Base-by-base conservation (phyloP, 1,140 invertebrate genomes). In the Zophobas morio region DNA sequence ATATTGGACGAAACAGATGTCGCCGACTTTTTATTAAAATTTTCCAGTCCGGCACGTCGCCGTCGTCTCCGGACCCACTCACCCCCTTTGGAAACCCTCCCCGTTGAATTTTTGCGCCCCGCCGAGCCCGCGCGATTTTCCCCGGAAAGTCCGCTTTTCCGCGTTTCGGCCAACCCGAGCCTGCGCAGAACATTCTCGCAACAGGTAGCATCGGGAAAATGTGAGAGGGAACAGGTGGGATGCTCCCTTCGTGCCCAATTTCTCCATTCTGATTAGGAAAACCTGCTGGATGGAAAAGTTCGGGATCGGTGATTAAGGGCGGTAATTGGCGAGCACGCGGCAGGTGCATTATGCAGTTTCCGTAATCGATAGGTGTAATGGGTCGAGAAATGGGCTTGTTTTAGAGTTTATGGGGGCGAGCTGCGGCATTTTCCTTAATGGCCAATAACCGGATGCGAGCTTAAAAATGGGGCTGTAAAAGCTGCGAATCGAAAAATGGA, bases 131-230 rank as follows among this genome's bases (percentile, higher is more conserved):
- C 32, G 57, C 57, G 60, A 66, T 5, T 40, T 40, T 42, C 20
- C 2, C 40, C 60, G 40, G n/a, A 66, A 66, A 66, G 60, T 33
- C n/a, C 60, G 32, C 20, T 66, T 66, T 66, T 66, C 40, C 49
- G 34, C 49, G 6, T 20, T 6, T 1, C 49, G 72, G 56, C n/a
- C 40, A 47, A 60, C 33, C 6, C 33, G 35, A 60, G 20, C 20
- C 47, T 54, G 70, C 66, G 63, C 56, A 6, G 51, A 54, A 40
- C 32, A 56, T 34, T 72, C 56, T 77, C 56, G 75, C 75, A 77
- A 77, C 75, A 77, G 75, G 75, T 77, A 77, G 75, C 75, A 40
- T 57, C 8, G 37, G 32, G 57, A 71, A 71, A 46, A 37, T 51
- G 53, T 49, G 75, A 53, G 47, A 34, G 47, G 70, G 49, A 71